These are phyloP conservation scores for Aptenodytes forsteri DNA, from an alignment of 2,113 vertebrate species.

Conservation along the genomic window DNA sequence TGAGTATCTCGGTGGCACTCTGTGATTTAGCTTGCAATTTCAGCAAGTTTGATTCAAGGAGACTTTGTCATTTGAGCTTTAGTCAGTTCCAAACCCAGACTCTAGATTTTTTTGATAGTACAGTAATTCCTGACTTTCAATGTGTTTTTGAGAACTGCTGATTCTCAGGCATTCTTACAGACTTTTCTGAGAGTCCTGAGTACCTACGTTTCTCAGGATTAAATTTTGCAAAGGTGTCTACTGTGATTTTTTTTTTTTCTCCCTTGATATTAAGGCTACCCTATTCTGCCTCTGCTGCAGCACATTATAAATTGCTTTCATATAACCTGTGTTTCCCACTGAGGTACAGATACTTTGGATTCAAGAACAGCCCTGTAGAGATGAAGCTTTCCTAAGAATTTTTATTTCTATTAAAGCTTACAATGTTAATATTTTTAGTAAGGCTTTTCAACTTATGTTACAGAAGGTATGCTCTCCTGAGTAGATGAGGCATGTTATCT, in stretches of 20 bases:
- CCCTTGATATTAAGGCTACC: not conserved
- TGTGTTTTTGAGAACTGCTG: not conserved
- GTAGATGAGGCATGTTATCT: constrained; percentile 9
- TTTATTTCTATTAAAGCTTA: constrained; percentile 7
- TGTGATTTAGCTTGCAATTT: not conserved
- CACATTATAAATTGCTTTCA: not conserved
- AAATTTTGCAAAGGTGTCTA: not conserved
- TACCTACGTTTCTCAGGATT: not conserved
- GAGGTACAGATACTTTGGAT: not conserved
- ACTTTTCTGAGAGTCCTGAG: not conserved
- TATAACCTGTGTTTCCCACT: not conserved
- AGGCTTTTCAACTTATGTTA: not conserved
- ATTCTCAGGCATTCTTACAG: not conserved
- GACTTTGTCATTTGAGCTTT: not conserved
- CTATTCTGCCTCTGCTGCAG: not conserved
- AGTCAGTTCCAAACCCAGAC: not conserved
- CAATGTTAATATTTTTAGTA: constrained; percentile 16
- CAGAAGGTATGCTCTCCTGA: constrained; percentile 1
- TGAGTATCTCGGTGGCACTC: not conserved
- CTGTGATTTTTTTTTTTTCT: not conserved
- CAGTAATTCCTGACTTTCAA: not conserved
- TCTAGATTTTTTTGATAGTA: not conserved
- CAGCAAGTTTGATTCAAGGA: not conserved
- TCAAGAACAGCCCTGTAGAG: not conserved
- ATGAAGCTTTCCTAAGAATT: not conserved